Conservation (phyloP, 2,113 vertebrate species). For the Brevimyrus niger region DNA sequence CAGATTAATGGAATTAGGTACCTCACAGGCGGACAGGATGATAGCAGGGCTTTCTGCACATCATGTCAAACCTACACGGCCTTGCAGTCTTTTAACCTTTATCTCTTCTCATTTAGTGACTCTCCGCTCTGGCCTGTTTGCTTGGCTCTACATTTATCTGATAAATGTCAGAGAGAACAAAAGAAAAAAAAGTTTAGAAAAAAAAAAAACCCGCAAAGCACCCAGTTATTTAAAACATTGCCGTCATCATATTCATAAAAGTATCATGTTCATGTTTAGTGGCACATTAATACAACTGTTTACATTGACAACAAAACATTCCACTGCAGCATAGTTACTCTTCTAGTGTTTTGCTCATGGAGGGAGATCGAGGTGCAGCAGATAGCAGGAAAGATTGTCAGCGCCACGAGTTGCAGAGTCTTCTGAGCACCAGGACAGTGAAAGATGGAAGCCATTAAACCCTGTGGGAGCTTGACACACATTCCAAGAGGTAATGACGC, state of each 20-base stretch:
- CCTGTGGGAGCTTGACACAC: constrained; percentile 43
- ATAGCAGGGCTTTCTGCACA: constrained; percentile 22
- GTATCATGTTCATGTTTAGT: neutral
- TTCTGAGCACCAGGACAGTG: constrained; percentile 39
- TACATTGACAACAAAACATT: neutral
- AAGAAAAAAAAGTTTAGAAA: neutral
- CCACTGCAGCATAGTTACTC: neutral
- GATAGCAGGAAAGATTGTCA: constrained; percentile 1
- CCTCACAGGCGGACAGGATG: constrained; percentile 32
- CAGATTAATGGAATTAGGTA: constrained; percentile 40
- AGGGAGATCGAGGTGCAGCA: neutral
- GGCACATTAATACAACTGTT: neutral
- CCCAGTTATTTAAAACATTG: neutral
- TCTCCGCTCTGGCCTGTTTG: neutral
- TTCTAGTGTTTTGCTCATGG: neutral
- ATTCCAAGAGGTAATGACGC: constrained; percentile 51
- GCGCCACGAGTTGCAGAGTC: neutral
- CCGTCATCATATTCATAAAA: neutral
- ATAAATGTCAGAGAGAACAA: neutral
- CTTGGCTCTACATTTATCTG: neutral
- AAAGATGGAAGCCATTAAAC: constrained; percentile 53
- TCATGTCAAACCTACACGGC: constrained; percentile 7
- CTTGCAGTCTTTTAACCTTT: neutral
- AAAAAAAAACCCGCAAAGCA: neutral
- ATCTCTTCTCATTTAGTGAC: neutral